phyloP scores from a whole-genome alignment of 2,113 vertebrate genomes.

The Rhynchopsitta pachyrhyncha region DNA sequence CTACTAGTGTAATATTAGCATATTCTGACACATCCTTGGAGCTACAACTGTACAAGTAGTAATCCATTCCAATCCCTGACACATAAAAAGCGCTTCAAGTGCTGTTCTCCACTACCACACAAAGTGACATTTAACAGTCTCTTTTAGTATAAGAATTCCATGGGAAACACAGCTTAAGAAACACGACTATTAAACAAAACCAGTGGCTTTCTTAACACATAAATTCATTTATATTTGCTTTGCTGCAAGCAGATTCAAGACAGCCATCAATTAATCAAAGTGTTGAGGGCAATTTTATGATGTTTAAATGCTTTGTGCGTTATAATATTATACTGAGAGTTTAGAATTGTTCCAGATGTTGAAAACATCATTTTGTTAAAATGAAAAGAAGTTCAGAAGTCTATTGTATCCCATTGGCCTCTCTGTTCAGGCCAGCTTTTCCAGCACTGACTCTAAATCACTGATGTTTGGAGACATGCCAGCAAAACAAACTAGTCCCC shows the following conservation, averaged over 20 bases:
- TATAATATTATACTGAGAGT: background rate
- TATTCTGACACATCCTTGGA: background rate
- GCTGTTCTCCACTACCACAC: background rate
- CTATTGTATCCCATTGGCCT: background rate
- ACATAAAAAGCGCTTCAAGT: background rate
- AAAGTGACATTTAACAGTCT: background rate
- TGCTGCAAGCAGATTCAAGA: slow-evolving; percentile 4
- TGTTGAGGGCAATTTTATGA: slow-evolving; percentile 20
- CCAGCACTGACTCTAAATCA: slow-evolving; percentile 23
- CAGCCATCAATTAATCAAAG: slow-evolving; percentile 27
- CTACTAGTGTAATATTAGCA: background rate
- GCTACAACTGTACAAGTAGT: background rate
- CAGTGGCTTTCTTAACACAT: slow-evolving; percentile 2
- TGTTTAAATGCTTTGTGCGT: slow-evolving; percentile 12
- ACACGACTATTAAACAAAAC: background rate
- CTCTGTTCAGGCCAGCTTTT: background rate
- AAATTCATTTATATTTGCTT: background rate
- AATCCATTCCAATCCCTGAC: background rate
- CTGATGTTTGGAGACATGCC: background rate
- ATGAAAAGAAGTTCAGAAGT: slow-evolving; percentile 9
- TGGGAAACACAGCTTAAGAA: background rate
- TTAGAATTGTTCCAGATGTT: slow-evolving; percentile 62
- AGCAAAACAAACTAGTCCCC: background rate
- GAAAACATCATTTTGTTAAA: slow-evolving; percentile 15
- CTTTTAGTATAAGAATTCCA: background rate